A percentile compares a stretch with the other conserved stretches of the same genome.
These are phyloP conservation scores for Mustela lutreola DNA, from an alignment of 2,113 vertebrate species.

Conservation along the genomic window DNA sequence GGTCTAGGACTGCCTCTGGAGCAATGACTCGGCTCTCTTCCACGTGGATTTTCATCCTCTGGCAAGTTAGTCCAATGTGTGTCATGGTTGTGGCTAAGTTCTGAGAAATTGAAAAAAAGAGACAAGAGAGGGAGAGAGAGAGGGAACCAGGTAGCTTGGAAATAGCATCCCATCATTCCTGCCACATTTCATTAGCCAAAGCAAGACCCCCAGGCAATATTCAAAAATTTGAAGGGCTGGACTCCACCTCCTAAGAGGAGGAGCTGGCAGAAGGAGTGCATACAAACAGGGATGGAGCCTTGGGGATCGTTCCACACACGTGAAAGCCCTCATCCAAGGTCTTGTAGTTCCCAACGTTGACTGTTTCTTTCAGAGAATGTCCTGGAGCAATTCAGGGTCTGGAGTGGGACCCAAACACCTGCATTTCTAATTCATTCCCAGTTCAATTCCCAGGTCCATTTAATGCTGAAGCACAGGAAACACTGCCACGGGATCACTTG, in stretches of 20 bases:
- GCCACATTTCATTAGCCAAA: neutral
- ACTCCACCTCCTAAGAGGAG: neutral
- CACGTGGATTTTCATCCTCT: fast-evolving
- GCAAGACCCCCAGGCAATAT: neutral
- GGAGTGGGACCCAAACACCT: no score
- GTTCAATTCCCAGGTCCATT: neutral
- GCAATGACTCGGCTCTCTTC: neutral
- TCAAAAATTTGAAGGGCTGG: neutral
- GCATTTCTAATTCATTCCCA: neutral
- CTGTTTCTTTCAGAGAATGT: neutral
- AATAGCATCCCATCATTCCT: neutral
- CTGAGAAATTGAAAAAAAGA: neutral
- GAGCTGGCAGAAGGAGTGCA: neutral
- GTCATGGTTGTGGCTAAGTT: neutral
- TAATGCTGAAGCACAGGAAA: neutral
- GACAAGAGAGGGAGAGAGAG: neutral
- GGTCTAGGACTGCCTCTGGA: fast-evolving
- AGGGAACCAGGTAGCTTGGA: fast-evolving
- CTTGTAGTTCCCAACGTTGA: neutral
- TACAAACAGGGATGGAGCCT: neutral
- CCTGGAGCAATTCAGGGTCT: neutral
- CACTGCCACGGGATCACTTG: no score
- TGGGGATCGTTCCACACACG: neutral
- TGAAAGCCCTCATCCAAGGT: neutral
- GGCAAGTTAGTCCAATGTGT: neutral